These are phyloP conservation scores for Peromyscus polionotus DNA, from an alignment of 2,113 vertebrate species.

Conservation along the genomic window DNA sequence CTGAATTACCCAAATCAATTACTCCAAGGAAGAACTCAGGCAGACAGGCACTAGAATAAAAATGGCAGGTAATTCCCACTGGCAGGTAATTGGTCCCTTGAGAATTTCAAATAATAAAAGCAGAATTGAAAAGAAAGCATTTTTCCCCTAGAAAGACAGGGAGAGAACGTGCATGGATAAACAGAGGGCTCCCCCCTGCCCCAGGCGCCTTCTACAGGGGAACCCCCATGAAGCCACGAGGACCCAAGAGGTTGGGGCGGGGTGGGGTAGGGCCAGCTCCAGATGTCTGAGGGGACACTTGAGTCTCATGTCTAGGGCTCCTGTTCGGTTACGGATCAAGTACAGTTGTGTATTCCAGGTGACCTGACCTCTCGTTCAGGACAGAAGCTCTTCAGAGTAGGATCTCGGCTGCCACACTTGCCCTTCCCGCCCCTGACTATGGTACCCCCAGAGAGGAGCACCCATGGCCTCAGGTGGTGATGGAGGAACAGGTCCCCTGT, in stretches of 20 bases:
- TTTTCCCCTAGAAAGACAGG: conserved; percentile 56
- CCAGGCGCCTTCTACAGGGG: neutral
- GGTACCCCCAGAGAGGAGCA: neutral
- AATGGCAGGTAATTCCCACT: conserved; percentile 68
- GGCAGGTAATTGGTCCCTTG: conserved; percentile 71
- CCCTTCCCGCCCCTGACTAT: neutral
- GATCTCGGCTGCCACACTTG: neutral
- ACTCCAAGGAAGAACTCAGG: conserved; percentile 64
- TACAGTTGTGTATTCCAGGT: neutral
- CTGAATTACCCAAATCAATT: conserved; percentile 81
- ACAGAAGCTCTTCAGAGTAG: neutral
- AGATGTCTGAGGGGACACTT: neutral
- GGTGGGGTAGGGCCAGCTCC: neutral
- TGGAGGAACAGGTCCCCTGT: neutral
- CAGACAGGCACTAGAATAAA: conserved; percentile 77
- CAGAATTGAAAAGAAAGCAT: conserved; percentile 69
- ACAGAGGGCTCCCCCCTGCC: neutral
- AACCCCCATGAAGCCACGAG: neutral
- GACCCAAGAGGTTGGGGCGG: neutral
- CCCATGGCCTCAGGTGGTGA: neutral
- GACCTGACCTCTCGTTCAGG: neutral
- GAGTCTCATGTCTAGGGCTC: neutral
- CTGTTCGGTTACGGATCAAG: neutral
- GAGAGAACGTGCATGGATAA: conserved; percentile 16
- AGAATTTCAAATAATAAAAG: conserved; percentile 78